phyloP scores from a whole-genome alignment of 2,888 invertebrate genomes.

The Dolomedes plantarius region DNA sequence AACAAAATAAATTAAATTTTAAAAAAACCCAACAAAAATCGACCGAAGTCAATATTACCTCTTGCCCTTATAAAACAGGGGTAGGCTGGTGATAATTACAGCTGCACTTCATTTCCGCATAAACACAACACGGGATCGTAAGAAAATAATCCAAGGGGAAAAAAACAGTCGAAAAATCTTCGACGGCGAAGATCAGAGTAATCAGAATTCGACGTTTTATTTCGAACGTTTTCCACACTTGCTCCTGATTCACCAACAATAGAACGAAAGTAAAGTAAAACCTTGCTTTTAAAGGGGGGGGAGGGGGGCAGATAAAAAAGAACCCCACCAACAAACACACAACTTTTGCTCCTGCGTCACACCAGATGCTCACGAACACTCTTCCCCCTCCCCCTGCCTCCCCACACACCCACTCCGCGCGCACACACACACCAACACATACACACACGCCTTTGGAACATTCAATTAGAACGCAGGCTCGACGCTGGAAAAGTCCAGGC shows the following conservation, averaged over 20 bases:
- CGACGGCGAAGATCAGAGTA: not conserved
- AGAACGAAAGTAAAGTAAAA: not conserved
- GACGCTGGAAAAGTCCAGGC: not conserved
- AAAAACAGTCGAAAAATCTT: not conserved
- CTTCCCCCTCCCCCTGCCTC: not conserved
- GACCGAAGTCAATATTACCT: not conserved
- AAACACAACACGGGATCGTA: not conserved
- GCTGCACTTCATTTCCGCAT: not conserved
- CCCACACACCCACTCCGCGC: slow-evolving; percentile 12
- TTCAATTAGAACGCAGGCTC: not conserved
- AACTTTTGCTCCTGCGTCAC: slow-evolving; percentile 37
- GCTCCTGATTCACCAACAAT: not conserved
- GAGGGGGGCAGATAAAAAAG: not conserved
- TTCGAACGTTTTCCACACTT: not conserved
- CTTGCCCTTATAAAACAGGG: not conserved
- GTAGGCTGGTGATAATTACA: not conserved
- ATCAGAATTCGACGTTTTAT: not conserved
- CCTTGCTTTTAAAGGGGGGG: not conserved
- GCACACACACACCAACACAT: slow-evolving; percentile 41
- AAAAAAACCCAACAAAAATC: too few species aligned
- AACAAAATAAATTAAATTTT: too few species aligned
- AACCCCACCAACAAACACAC: slow-evolving; percentile 32
- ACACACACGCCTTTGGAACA: slow-evolving; percentile 3
- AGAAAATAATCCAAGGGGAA: not conserved
- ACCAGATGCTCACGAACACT: slow-evolving; percentile 52